A percentile compares a stretch with the other conserved stretches of the same genome.
These are phyloP conservation scores for Tillus elongatus DNA, from an alignment of 2,888 invertebrate species.

Conservation along the genomic window DNA sequence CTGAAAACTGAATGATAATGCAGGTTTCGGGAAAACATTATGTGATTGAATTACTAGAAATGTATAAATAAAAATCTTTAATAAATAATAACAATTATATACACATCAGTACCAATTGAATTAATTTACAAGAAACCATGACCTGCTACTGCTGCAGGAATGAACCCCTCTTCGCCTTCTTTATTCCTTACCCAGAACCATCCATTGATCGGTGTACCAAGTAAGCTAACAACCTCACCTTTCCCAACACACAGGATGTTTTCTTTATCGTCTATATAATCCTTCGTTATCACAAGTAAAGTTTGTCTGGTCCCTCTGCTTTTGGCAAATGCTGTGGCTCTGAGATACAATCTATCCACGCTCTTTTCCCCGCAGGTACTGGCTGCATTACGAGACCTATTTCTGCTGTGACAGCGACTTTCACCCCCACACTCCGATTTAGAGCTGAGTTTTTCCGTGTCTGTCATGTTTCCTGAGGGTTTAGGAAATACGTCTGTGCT, in stretches of 20 bases:
- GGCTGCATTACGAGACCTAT: slow-evolving; percentile 32
- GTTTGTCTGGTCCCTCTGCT: slow-evolving; percentile 51
- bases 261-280: slow-evolving; percentile 52
- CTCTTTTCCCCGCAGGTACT: slow-evolving; percentile 57
- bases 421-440: slow-evolving; percentile 60
- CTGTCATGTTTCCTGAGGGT: slow-evolving; percentile 73
- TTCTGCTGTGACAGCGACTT: slow-evolving; percentile 31
- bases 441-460: slow-evolving; percentile 58
- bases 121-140: slow-evolving; percentile 62
- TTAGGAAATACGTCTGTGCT: slow-evolving; percentile 72
- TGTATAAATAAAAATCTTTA: no score
- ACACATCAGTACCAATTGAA: no score
- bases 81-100: slow-evolving; percentile 23
- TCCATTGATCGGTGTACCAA: slow-evolving; percentile 49
- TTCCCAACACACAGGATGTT: slow-evolving; percentile 56
- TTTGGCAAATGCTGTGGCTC: slow-evolving; percentile 50
- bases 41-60: no score
- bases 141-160: slow-evolving; percentile 68
- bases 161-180: slow-evolving; percentile 65
- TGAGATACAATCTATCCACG: slow-evolving; percentile 62
- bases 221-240: slow-evolving; percentile 66
- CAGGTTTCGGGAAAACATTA: no score
- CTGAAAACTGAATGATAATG: no score
- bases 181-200: slow-evolving; percentile 70
- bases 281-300: slow-evolving; percentile 59